Evolutionary conservation across 2,113 vertebrate species (phyloP).

Genomic region (Panurus biarmicus): DNA sequence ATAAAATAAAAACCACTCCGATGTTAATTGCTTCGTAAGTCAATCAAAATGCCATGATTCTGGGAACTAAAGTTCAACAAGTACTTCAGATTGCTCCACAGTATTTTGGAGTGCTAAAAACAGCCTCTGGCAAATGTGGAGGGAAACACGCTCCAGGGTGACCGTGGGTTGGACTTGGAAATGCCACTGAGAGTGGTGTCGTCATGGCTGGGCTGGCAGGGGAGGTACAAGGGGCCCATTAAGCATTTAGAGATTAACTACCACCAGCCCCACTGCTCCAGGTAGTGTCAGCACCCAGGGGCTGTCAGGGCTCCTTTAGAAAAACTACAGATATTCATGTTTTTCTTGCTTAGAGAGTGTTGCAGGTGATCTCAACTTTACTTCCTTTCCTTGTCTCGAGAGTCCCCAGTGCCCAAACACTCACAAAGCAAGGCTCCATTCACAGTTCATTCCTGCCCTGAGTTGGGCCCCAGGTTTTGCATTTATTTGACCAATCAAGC

Average conservation of each 20-base stretch:
- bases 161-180: not conserved
- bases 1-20: not conserved
- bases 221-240: not conserved
- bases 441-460: not conserved
- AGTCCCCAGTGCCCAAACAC: not conserved
- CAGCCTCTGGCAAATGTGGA: not conserved
- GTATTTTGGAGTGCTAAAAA: not conserved
- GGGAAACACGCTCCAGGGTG: not conserved
- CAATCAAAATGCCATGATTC: conserved; percentile 22
- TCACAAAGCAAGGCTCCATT: not conserved
- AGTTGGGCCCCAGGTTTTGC: not conserved
- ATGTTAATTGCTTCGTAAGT: conserved; percentile 36
- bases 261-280: not conserved
- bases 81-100: not conserved
- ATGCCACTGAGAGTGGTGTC: not conserved
- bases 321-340: rapidly evolving
- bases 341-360: not conserved
- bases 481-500: not conserved
- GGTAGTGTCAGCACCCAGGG: not conserved
- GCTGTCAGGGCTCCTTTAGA: not conserved
- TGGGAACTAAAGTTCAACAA: not conserved
- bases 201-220: not conserved
- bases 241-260: not conserved
- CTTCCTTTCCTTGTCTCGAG: not conserved
- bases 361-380: not conserved